Percentiles rank a stretch among this genome's conserved stretches.
Conservation (phyloP, 1,140 invertebrate genomes). For the Scaptomyza graminum region DNA sequence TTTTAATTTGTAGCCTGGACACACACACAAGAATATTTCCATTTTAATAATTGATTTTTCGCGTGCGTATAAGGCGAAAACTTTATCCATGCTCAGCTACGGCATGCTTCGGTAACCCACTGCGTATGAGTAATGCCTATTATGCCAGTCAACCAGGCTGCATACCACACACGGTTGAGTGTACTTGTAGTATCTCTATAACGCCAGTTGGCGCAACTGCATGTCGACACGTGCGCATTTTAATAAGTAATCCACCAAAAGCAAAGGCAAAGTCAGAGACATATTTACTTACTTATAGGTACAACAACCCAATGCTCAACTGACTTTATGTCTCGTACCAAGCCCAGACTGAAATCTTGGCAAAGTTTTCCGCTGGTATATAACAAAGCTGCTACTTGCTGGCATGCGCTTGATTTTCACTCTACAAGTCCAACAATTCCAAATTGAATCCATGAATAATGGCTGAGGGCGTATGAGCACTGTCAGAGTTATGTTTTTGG, state of each 20-base stretch:
- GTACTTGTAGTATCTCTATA: constrained; percentile 49
- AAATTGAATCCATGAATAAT: constrained; percentile 18
- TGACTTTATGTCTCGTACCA: background rate
- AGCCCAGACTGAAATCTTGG: constrained; percentile 48
- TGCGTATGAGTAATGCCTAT: constrained; percentile 60
- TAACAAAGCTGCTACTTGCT: constrained; percentile 22
- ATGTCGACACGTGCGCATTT: constrained; percentile 75
- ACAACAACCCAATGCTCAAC: constrained; percentile 8
- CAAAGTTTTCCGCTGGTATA: constrained; percentile 31
- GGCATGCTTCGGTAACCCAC: constrained; percentile 2
- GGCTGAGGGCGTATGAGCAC: background rate
- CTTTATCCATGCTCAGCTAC: constrained; percentile 18
- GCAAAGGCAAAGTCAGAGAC: constrained; percentile 32
- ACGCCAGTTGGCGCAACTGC: constrained; percentile 70
- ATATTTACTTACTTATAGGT: constrained; percentile 39
- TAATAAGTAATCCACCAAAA: constrained; percentile 56
- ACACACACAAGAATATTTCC: constrained; percentile 57
- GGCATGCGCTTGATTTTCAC: constrained; percentile 13
- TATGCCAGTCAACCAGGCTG: constrained; percentile 20
- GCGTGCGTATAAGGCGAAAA: constrained; percentile 61
- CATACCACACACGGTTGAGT: constrained; percentile 34
- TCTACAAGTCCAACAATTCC: constrained; percentile 2
- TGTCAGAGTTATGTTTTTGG: constrained; percentile 8
- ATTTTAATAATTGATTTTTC: constrained; percentile 82
- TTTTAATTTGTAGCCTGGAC: constrained; percentile 48